phyloP scores from a whole-genome alignment of 1,140 invertebrate genomes.

The Cyphomyrmex costatus region DNA sequence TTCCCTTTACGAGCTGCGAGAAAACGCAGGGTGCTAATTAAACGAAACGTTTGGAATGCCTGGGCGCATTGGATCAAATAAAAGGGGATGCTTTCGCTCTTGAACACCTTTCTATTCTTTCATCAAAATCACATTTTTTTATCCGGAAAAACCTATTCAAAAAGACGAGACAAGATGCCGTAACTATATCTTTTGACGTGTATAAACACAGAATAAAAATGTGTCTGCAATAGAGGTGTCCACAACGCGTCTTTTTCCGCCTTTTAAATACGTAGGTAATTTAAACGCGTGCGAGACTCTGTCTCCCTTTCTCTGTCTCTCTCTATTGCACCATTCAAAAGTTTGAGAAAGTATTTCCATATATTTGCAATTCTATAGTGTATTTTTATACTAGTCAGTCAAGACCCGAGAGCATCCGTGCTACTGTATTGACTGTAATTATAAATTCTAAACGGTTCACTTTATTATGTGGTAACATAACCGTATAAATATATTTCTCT shows the following conservation, averaged over 20 bases:
- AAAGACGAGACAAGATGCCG: neutral
- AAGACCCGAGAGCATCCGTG: neutral
- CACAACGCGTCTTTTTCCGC: neutral
- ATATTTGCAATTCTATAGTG: conserved; percentile 76
- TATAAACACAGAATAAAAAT: conserved; percentile 28
- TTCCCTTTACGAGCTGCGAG: conserved; percentile 74
- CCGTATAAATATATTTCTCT: neutral
- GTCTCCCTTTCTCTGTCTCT: conserved; percentile 23
- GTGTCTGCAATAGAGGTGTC: neutral
- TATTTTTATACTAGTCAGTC: conserved; percentile 57
- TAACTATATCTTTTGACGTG: conserved; percentile 54
- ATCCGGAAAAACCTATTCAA: neutral
- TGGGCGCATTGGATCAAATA: conserved; percentile 58
- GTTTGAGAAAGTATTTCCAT: conserved; percentile 72
- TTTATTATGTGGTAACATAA: neutral
- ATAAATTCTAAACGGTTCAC: neutral
- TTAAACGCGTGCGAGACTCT: conserved; percentile 53
- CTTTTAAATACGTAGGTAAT: conserved; percentile 60
- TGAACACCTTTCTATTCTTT: conserved; percentile 31
- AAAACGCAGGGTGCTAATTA: conserved; percentile 77
- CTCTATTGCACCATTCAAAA: conserved; percentile 62
- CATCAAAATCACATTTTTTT: conserved; percentile 58
- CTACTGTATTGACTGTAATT: conserved; percentile 29
- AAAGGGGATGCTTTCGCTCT: conserved; percentile 46
- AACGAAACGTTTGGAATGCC: conserved; percentile 77